Base-by-base conservation (phyloP, 2,797 vertebrate species). In the Petrocephalus schoutedeni region DNA sequence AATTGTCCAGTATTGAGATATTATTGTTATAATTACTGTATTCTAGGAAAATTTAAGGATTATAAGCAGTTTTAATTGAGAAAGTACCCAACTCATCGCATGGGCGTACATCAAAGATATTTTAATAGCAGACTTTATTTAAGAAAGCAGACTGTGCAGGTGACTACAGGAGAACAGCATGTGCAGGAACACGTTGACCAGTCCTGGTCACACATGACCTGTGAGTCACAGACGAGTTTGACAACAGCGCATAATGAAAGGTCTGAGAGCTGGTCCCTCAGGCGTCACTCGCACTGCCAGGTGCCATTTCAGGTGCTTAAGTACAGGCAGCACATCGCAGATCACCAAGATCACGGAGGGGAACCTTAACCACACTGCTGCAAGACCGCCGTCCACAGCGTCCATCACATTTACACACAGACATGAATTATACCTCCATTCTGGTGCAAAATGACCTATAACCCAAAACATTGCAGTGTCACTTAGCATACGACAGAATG, bases 61-160 rank as follows among this genome's bases (percentile, higher is more conserved):
- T 41, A 41, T 71, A 32, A 71, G 28, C 64, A 32, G 12, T 71
- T 67, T 71, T 71, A 71, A 16, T 16, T 71, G 64, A 71, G 64
- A 71, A 71, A 71, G 12, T 71, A 36, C 4, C 64, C 23, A 71
- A 32, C 64, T 71, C 64, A 32, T 71, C 12, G 32, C 28, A 71
- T 71, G 28, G 28, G 23, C 14, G 28, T 16, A 71, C 12, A 71
- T 71, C 12, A 71, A 67, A 67, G 61, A 67, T 12, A 74, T 77
- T 45, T 41, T 77, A 77, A 45, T 41, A 77, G 36, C 0, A 71
- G 64, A 41, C 12, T 74, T 67, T 56, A 4, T 32, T 96, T 95
- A 95, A 95, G 83, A 90, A 92, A 32, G 90, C 5, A 23, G 86
- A 85, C 61, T 86, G 54, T 59, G n/a, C 36, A 21, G 7, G n/a